phyloP scores from a whole-genome alignment of 2,888 invertebrate species.

The Drosophila buzzatii region DNA sequence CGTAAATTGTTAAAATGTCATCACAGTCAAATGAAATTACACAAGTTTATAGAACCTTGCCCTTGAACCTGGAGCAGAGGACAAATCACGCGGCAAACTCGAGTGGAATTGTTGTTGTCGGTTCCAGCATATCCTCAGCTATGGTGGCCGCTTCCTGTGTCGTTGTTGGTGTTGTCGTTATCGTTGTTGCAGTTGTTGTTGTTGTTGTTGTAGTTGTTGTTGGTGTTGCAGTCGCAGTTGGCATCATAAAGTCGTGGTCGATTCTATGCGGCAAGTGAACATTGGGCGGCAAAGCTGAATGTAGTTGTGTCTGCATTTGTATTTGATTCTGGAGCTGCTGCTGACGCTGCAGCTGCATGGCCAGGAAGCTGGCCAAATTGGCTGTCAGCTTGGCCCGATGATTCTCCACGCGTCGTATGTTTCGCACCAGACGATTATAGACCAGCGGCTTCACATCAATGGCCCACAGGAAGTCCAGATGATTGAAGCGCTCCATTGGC shows the following conservation, averaged over 20 bases:
- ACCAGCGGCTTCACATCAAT: slow-evolving; percentile 86
- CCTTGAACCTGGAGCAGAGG: slow-evolving; percentile 7
- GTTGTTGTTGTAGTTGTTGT: slow-evolving; percentile 17
- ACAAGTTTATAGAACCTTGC: slow-evolving; percentile 42
- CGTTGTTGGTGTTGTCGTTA: slow-evolving; percentile 12
- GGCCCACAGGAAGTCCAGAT: slow-evolving; percentile 87
- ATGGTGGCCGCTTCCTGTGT: slow-evolving; percentile 19
- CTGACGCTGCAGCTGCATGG: slow-evolving; percentile 72
- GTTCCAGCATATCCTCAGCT: slow-evolving; percentile 11
- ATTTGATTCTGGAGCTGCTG: slow-evolving; percentile 72
- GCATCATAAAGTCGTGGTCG: slow-evolving; percentile 32
- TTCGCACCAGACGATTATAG: slow-evolving; percentile 85
- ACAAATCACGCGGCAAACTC: slow-evolving; percentile 54
- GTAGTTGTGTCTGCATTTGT: slow-evolving; percentile 57
- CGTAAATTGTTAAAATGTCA: slow-evolving; percentile 77
- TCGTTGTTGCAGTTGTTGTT: slow-evolving; percentile 1
- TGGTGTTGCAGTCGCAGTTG: slow-evolving; percentile 15
- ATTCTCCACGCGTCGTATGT: slow-evolving; percentile 83
- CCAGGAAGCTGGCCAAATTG: slow-evolving; percentile 66
- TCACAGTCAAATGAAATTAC: slow-evolving; percentile 81
- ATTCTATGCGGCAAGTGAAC: slow-evolving; percentile 57
- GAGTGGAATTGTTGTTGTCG: slow-evolving; percentile 12
- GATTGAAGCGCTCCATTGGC: slow-evolving; percentile 86
- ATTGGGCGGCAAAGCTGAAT: slow-evolving; percentile 57
- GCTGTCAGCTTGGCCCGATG: slow-evolving; percentile 78